Evolutionary conservation across 2,888 invertebrate species (phyloP).

Genomic region (Portevinia maculata): DNA sequence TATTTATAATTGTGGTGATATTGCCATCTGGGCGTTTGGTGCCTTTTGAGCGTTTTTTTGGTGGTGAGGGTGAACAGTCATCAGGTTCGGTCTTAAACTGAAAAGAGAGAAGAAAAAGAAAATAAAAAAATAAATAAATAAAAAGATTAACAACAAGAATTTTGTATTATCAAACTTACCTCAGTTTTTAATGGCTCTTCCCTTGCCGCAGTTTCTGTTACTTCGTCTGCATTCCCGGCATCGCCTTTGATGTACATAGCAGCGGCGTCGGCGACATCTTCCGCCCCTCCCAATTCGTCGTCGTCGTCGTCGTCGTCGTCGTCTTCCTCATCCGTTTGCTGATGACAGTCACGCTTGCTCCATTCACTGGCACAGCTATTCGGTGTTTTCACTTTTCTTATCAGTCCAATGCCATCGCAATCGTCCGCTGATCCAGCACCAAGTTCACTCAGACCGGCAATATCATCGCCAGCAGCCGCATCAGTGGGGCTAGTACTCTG

Average conservation of each 20-base stretch:
- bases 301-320: slow-evolving; percentile 55
- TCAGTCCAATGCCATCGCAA: slow-evolving; percentile 30
- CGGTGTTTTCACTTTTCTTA: slow-evolving; percentile 43
- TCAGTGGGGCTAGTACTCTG: slow-evolving; percentile 29
- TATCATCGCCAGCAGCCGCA: background rate
- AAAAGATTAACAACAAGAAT: background rate
- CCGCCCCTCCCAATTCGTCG: slow-evolving; percentile 23
- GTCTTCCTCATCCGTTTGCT: slow-evolving; percentile 79
- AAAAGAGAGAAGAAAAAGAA: slow-evolving; percentile 28
- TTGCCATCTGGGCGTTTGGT: slow-evolving; percentile 61
- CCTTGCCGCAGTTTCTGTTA: slow-evolving; percentile 14
- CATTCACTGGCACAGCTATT: slow-evolving; percentile 56
- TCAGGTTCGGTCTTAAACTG: slow-evolving; percentile 66
- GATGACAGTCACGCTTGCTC: slow-evolving; percentile 84
- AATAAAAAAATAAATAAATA: background rate
- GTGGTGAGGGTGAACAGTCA: slow-evolving; percentile 74
- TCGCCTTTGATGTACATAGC: slow-evolving; percentile 31
- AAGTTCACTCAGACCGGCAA: slow-evolving; percentile 10
- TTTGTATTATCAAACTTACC: slow-evolving; percentile 32
- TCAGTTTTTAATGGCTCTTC: slow-evolving; percentile 34
- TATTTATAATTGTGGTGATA: slow-evolving; percentile 75
- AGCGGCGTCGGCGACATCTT: slow-evolving; percentile 9
- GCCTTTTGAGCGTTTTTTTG: slow-evolving; percentile 75
- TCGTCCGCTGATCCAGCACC: slow-evolving; percentile 24
- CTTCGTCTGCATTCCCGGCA: slow-evolving; percentile 12